Base-by-base conservation (phyloP, 2,113 vertebrate genomes). In the Austrofundulus limnaeus region DNA sequence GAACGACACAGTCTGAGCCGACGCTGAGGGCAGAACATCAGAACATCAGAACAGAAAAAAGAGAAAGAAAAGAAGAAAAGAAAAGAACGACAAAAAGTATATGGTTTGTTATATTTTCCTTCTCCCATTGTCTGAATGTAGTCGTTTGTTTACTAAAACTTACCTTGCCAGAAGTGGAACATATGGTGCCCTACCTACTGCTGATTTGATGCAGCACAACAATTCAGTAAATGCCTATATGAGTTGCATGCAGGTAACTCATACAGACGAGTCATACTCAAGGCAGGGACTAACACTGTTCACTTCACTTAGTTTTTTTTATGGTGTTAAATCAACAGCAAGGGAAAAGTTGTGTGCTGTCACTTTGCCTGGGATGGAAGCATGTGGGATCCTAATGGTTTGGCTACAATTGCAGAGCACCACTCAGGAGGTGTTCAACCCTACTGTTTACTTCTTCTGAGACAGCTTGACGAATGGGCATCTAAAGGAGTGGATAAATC, bases 1-100 rank as follows among this genome's bases (percentile, higher is more conserved):
- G 92, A 98, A 99, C 5, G 96, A 95, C 61, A 99, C 58, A 0
- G 94, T 94, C 90, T 96, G 94, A 81, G 76, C 93, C 59, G 94
- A 91, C 77, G 95, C 97, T 99, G 89, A 2, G 46, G 43, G 14
- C 11, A 41, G 9, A 41, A 28, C 28, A 28, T 28, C 28, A 28
- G 28, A 28, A 28, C 28, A 28, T n/a, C n/a, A n/a, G n/a, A n/a
- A n/a, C n/a, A 28, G 7, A 19, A 7, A 13, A 28, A 28, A n/a
- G n/a, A n/a, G n/a, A n/a, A n/a, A n/a, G n/a, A n/a, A n/a, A n/a
- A n/a, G n/a, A n/a, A n/a, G n/a, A n/a, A n/a, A n/a, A n/a, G n/a
- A n/a, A n/a, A n/a, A n/a, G n/a, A n/a, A n/a, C n/a, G n/a, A n/a
- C n/a, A n/a, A n/a, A n/a, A n/a, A n/a, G n/a, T n/a, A n/a, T n/a